Evolutionary conservation across 2,888 invertebrate species (phyloP).

Genomic region (Tenthredo mesomela): DNA sequence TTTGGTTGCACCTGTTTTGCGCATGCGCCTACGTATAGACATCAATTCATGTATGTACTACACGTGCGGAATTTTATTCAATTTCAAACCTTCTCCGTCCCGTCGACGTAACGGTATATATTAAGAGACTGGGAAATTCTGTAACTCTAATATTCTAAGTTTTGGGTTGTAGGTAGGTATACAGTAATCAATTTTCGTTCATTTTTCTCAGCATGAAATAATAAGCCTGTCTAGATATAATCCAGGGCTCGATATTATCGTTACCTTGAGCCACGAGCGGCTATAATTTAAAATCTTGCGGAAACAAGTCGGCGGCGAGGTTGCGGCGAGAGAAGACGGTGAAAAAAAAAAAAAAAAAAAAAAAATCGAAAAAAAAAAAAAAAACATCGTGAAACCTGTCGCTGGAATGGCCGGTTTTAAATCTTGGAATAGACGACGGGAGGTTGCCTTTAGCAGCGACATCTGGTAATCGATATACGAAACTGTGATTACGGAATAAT

Average conservation of each 20-base stretch:
- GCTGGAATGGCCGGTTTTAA: constrained; percentile 12
- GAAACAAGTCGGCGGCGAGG: constrained; percentile 1
- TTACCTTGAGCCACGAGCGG: neutral
- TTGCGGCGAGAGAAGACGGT: neutral
- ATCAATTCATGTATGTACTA: neutral
- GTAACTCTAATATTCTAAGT: neutral
- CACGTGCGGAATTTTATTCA: constrained; percentile 11
- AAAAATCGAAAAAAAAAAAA: neutral
- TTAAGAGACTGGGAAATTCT: neutral
- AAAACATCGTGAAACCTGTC: constrained; percentile 9
- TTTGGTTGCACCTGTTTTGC: constrained; percentile 59
- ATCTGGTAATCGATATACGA: neutral
- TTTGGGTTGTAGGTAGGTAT: too few species aligned
- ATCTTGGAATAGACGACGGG: neutral
- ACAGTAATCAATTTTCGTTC: too few species aligned
- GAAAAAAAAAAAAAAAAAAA: neutral
- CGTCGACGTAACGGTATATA: neutral
- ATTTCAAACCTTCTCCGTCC: neutral
- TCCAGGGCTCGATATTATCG: neutral
- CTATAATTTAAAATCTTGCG: neutral
- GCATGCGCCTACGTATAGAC: constrained; percentile 60
- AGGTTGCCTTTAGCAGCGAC: neutral
- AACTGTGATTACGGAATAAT: neutral
- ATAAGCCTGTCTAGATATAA: neutral
- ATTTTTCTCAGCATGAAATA: neutral